Evolutionary conservation across 2,888 invertebrate genomes (phyloP), one percentile per base, ranked within the genome.

Genomic region (Steinernema hermaphroditum): DNA sequence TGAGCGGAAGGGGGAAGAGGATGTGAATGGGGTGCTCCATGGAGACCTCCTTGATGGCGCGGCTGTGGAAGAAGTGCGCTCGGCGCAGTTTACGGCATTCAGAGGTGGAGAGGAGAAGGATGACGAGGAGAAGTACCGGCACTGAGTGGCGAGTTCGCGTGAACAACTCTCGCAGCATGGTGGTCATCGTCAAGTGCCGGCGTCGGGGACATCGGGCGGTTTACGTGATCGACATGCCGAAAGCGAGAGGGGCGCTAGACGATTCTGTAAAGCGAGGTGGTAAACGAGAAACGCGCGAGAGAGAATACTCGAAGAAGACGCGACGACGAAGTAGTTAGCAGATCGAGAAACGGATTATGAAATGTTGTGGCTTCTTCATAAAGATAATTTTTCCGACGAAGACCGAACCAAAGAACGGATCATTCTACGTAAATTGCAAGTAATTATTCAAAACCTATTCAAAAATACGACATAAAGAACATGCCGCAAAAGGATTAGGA

Each of bases 1-100:
- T 70, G 9, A 69, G 68, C 0, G 84, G 84, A 43, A 84, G 73
- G 14, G 84, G 84, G 46, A 84, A 77, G 44, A 84, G 77, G 22
- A 85, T 76, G 72, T 84, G 79, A 68, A 84, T 79, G 14, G 82
- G 78, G 43, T 77, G 57, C 8, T 69, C 27, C 6, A 9, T 70
- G 16, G 73, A 72, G 14, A 80, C 76, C 77, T 78, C 75, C 16
- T 27, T 62, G 16, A 62, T 22, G 2, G 62, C 32, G 6, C 62
- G 29, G 16, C 27, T 16, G 62, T 62, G 62, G 32, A 62, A 62
- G 32, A 32, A 62, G 16, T 62, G 22, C 16, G 62, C 62, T 2
- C 62, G 29, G n/a, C 62, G 62, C 2, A 62, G 29, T 62, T 62
- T 62, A 1, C 62, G 62, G 16, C 29, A 12, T 2, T 62, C 62